Evolutionary conservation across 2,797 vertebrate genomes (phyloP), one percentile per base, ranked within the genome.

Genomic region (Sebastes cheni): DNA sequence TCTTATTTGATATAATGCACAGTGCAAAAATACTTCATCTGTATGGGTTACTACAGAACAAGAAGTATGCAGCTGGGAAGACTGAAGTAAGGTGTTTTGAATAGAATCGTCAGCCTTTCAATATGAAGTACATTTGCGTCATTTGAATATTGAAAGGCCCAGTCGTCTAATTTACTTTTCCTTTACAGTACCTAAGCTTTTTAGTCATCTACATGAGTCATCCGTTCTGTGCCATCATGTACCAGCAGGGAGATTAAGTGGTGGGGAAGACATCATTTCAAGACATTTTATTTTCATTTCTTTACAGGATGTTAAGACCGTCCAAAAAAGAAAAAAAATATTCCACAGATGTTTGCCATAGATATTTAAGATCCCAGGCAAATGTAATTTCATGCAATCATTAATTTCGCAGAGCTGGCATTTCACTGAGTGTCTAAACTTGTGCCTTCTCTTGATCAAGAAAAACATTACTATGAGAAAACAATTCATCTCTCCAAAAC

Each of bases 151-250:
- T 72, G 8, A 75, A 69, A 69, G 39, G 27, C 46, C 22, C 36
- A 34, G 8, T 54, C 27, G 16, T 18, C 23, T 9, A 12, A 39
- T 67, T 82, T 39, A 34, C 46, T 13, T 34, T 89, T 86, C 52
- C 20, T 77, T 75, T 81, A 52, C 60, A 22, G 59, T 72, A 34
- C 25, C n/a, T 77, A 79, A 82, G 78, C 75, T 79, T 75, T 69
- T 75, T 75, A 84, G 82, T 82, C 54, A 80, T 70, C 50, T 54
- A 36, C 52, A 69, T 75, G 66, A 82, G 34, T 72, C 82, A 81
- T 82, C 34, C 30, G 34, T 50, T 73, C 29, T 81, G n/a, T 73
- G 50, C 59, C 27, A n/a, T 74, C 64, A 29, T 75, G 65, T 52
- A 75, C 50, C 39, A 62, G 39, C 23, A 76, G 22, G 29, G 39